Evolutionary conservation across 1,140 invertebrate genomes (phyloP).

Genomic region (Drosophila neocordata): DNA sequence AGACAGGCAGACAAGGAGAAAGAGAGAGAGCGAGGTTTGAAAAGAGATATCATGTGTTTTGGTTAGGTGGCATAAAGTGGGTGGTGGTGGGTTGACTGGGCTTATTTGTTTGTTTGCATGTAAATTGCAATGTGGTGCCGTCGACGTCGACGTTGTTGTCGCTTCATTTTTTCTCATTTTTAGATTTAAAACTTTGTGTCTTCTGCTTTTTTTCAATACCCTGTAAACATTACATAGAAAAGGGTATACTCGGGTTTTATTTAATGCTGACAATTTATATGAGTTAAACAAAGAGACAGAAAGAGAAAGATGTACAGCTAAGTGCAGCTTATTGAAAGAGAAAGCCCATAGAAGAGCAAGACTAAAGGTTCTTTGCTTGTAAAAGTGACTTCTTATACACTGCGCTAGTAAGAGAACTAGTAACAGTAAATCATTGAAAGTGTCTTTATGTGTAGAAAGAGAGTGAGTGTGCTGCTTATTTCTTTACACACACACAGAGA

Average conservation of each 20-base stretch:
- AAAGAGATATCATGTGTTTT: slow-evolving; percentile 7
- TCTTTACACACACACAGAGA: too few relatives aligned
- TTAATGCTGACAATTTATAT: too few relatives aligned
- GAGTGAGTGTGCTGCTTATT: too few relatives aligned
- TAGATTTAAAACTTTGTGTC: slow-evolving; percentile 73
- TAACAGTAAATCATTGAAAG: too few relatives aligned
- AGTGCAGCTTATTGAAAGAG: too few relatives aligned
- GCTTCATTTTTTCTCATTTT: slow-evolving; percentile 36
- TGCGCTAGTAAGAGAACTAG: too few relatives aligned
- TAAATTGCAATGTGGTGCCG: slow-evolving; percentile 73
- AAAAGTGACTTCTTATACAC: too few relatives aligned
- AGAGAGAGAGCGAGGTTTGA: slow-evolving; percentile 16
- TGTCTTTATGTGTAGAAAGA: too few relatives aligned
- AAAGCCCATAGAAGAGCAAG: too few relatives aligned
- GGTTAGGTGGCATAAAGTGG: slow-evolving; percentile 35
- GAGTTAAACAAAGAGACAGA: too few relatives aligned
- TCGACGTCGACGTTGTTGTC: neutral
- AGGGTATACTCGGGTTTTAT: neutral
- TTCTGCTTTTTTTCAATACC: slow-evolving; percentile 36
- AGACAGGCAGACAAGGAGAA: slow-evolving; percentile 29
- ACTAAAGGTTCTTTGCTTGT: too few relatives aligned
- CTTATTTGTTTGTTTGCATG: slow-evolving; percentile 78
- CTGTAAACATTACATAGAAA: neutral
- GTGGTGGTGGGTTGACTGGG: slow-evolving; percentile 31
- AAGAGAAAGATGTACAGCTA: too few relatives aligned